Base-by-base conservation (phyloP, 2,113 vertebrate species). In the Anthoscopus minutus region DNA sequence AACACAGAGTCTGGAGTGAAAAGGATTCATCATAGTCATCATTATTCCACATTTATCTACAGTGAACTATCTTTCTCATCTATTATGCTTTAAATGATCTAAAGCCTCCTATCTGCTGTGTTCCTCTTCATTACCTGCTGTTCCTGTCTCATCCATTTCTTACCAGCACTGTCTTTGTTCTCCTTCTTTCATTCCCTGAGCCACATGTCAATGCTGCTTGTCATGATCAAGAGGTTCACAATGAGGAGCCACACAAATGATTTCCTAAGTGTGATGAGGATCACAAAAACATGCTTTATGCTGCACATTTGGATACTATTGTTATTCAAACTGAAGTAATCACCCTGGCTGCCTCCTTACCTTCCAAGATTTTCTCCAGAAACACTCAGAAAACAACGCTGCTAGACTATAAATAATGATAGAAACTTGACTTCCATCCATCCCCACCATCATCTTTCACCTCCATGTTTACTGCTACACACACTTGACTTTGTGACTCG, bases 111-210 rank as follows among this genome's bases (percentile, higher is more conserved):
- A 81, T 76, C 94, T 88, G 72, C 87, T 79, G 38, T 37, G 38
- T 81, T 91, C 48, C 60, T 93, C 76, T 95, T 96, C 94, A 92
- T 97, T 96, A 97, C 91, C 91, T 76, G 73, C 87, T 94, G 60
- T 92, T 87, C 86, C 69, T 22, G 37, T 87, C 89, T 88, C 66
- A 24, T 84, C 92, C 40, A 3, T 53, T 72, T 88, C 93, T 88
- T 40, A 37, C 76, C 31, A 72, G 65, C 44, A 35, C 87, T 7
- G 18, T 74, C 96, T 97, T 95, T 98, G 86, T 95, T 97, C 96
- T 94, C 90, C 86, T 90, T 57, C 94, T 97, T 96, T 95, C 92
- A 72, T 96, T 97, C 88, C 91, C 94, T 88, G 70, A 69, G n/a
- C 80, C 77, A 96, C 90, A 40, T 81, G 93, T 94, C 94, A 94